Evolutionary conservation across 2,888 invertebrate genomes (phyloP), one percentile per base, ranked within the genome.

Genomic region (Alentia gelatinosa): DNA sequence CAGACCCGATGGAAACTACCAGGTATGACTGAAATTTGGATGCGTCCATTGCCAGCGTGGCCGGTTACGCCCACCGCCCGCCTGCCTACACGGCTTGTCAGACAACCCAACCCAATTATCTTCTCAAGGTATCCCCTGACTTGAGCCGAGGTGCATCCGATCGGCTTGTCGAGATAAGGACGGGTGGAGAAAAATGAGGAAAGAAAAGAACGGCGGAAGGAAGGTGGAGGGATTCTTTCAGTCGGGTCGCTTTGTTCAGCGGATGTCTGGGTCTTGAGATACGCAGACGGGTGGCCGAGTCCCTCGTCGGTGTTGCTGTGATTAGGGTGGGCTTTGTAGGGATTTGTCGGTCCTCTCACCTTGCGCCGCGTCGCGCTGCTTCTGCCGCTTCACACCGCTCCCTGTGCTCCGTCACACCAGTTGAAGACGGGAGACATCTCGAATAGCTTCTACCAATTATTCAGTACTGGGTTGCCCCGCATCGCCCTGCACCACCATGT

Each of bases 31-130:
- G 86, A 86, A 42, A 47, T 5, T 12, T 35, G 5, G 40, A 42
- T 35, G 35, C 86, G 19, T 42, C 50, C 79, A 26, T 74, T 74
- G 33, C 74, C n/a, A n/a, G n/a, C n/a, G n/a, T n/a, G n/a, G n/a
- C n/a, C n/a, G n/a, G n/a, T n/a, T n/a, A n/a, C n/a, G n/a, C 7
- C 74, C 74, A 74, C 74, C n/a, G 12, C 30, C 74, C 19, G 19
- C 74, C 74, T 9, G n/a, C 3, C 23, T 83, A n/a, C n/a, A n/a
- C 83, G 39, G 4, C 83, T 19, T 23, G 83, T 83, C 33, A 47
- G 50, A 4, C 86, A 26, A 86, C 26, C 86, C 86, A 47, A 86
- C 86, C 86, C 86, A 86, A 86, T 86, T 86, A 86, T 86, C 86
- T 86, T 30, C 86, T 86, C 50, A 86, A 23, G 9, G 47, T 86